Evolutionary conservation across 2,113 vertebrate genomes (phyloP).

Genomic region (Pelodiscus sinensis): DNA sequence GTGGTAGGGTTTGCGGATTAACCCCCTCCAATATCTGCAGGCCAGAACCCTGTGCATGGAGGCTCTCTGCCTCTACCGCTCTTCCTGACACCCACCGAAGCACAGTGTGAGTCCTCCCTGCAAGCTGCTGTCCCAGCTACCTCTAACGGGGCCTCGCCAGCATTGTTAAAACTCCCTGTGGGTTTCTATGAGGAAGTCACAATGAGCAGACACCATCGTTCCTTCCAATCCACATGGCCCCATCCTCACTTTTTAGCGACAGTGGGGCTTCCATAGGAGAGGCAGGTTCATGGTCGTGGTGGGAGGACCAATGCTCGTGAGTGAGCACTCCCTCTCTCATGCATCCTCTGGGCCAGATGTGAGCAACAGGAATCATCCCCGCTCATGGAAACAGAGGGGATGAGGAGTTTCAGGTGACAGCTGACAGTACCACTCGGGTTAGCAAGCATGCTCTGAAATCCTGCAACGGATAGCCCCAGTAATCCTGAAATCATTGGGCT

Average conservation of each 20-base stretch:
- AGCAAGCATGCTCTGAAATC: background rate
- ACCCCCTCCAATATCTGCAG: constrained; percentile 5
- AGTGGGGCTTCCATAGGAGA: background rate
- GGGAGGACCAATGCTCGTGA: background rate
- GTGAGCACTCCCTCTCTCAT: background rate
- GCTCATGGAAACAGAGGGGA: background rate
- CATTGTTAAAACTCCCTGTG: background rate
- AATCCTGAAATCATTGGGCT: background rate
- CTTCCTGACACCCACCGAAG: background rate
- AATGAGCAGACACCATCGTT: background rate
- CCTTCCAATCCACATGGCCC: fast-evolving
- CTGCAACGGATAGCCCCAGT: background rate
- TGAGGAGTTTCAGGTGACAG: background rate
- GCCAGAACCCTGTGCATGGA: background rate
- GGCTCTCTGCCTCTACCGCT: background rate
- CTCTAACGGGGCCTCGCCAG: background rate
- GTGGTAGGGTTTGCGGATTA: background rate
- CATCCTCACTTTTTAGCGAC: background rate
- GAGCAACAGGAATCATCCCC: fast-evolving
- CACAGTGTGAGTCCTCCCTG: background rate
- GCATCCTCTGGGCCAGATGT: background rate
- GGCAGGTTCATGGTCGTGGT: too few relatives aligned
- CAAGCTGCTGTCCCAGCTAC: background rate
- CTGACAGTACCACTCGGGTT: background rate
- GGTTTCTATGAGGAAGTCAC: background rate